Evolutionary conservation across 1,140 invertebrate genomes (phyloP).

Genomic region (Diabrotica virgifera): DNA sequence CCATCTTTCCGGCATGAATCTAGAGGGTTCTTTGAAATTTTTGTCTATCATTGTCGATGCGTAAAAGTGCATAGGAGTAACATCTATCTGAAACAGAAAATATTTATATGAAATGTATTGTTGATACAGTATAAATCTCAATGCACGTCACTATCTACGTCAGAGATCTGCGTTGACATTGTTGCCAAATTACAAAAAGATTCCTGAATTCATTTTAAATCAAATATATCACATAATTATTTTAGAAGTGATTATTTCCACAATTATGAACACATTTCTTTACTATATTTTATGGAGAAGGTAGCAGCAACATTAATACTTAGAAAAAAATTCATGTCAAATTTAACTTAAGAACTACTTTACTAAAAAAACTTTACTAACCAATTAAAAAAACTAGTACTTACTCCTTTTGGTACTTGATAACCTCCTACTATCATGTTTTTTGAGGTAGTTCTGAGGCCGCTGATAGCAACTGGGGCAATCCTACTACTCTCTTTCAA

Average conservation of each 20-base stretch:
- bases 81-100: conserved; percentile 28
- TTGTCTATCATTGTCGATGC: conserved; percentile 26
- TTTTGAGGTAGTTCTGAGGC: conserved; percentile 50
- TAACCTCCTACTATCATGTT: conserved; percentile 59
- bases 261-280: too few species aligned
- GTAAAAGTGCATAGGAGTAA: conserved; percentile 24
- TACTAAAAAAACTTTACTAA: neutral
- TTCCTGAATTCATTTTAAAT: too few species aligned
- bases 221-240: too few species aligned
- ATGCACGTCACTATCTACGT: too few species aligned
- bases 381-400: conserved; percentile 23
- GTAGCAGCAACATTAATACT: too few species aligned
- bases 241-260: too few species aligned
- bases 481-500: conserved; percentile 63
- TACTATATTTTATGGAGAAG: too few species aligned
- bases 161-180: too few species aligned
- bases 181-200: too few species aligned
- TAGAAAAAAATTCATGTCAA: too few species aligned
- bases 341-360: neutral
- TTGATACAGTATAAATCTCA: too few species aligned
- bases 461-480: conserved; percentile 54
- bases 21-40: conserved; percentile 27
- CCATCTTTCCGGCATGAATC: conserved; percentile 43
- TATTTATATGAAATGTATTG: too few species aligned
- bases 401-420: conserved; percentile 60